Evolutionary conservation across 2,888 invertebrate species (phyloP).

Genomic region (Sphaerophoria rueppellii): DNA sequence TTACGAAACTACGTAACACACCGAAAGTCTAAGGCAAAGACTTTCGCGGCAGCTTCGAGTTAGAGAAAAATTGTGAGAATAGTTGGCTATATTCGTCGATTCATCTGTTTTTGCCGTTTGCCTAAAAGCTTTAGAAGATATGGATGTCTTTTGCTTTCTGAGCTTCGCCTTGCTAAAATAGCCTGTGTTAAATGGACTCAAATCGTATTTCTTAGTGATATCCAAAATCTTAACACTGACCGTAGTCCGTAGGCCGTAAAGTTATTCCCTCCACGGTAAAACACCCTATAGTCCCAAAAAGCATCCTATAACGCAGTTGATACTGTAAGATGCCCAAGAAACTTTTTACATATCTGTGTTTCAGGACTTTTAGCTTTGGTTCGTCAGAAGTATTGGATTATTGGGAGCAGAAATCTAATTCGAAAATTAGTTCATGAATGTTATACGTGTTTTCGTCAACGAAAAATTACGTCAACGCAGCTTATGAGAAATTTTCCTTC

Average conservation of each 20-base stretch:
- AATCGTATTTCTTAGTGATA: constrained; percentile 29
- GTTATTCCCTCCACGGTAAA: constrained; percentile 24
- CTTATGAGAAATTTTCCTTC: not conserved
- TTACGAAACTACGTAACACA: too few relatives aligned
- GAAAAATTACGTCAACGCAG: constrained; percentile 30
- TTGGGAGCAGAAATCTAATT: constrained; percentile 35
- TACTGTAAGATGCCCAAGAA: constrained; percentile 21
- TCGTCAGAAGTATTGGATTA: constrained; percentile 22
- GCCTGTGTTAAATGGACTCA: constrained; percentile 14
- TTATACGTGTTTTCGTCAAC: constrained; percentile 36
- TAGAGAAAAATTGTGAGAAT: not conserved
- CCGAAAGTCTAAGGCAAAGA: not conserved
- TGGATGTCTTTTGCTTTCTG: not conserved
- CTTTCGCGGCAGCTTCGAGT: not conserved
- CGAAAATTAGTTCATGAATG: constrained; percentile 38
- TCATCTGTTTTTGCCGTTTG: too few relatives aligned
- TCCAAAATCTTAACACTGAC: constrained; percentile 9
- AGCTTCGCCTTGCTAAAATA: constrained; percentile 5
- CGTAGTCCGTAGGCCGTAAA: not conserved
- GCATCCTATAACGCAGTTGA: constrained; percentile 22
- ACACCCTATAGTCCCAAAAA: constrained; percentile 29
- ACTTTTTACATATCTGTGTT: constrained; percentile 21
- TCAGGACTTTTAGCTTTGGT: constrained; percentile 10
- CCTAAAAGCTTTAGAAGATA: too few relatives aligned
- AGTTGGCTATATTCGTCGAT: constrained; percentile 1